Evolutionary conservation across 1,140 invertebrate genomes (phyloP), one percentile per base, ranked within the genome.

Genomic region (Elymnias hypermnestra): DNA sequence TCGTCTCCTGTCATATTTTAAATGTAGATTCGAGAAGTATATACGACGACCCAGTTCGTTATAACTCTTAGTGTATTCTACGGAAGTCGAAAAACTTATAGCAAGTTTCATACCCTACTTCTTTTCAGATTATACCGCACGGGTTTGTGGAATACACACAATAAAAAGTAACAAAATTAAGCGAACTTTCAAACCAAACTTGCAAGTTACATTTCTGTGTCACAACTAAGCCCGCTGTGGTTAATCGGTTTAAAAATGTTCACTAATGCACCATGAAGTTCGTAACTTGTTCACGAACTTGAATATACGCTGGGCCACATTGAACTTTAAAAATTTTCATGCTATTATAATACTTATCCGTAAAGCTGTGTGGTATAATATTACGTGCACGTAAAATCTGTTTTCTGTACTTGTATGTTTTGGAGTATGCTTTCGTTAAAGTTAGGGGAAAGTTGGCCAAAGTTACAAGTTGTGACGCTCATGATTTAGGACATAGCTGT

Each of bases 161-260:
- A 46, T 46, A 38, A 15, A 29, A 28, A 38, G 33, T 46, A 28
- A 46, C 33, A 33, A 38, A 46, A 29, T 46, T 29, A 38, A 21
- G 14, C 9, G 12, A 22, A 46, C 21, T 46, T 46, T 5, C 18
- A 19, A 3, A 36, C 31, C 12, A 29, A 46, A 29, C 43, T 46
- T 46, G 25, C 13, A 38, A 26, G 23, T 38, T 38, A 37, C 23
- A 38, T 29, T 46, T 46, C 22, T 37, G 43, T 29, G 25, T 36
- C 15, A 46, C 35, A 54, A 54, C 40, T 36, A 44, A 44, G 29
- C 40, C 35, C 40, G 23, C 25, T 40, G 52, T 49, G 37, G 43
- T 42, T 54, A 54, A 54, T 54, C 52, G 45, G 45, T 54, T 54
- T 47, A 44, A 48, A 48, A 48, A 44, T 39, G 39, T 28, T 42